A percentile compares a stretch with the other conserved stretches of the same genome.
phyloP scores from a whole-genome alignment of 2,888 invertebrate genomes.

The Nephrotoma flavescens region DNA sequence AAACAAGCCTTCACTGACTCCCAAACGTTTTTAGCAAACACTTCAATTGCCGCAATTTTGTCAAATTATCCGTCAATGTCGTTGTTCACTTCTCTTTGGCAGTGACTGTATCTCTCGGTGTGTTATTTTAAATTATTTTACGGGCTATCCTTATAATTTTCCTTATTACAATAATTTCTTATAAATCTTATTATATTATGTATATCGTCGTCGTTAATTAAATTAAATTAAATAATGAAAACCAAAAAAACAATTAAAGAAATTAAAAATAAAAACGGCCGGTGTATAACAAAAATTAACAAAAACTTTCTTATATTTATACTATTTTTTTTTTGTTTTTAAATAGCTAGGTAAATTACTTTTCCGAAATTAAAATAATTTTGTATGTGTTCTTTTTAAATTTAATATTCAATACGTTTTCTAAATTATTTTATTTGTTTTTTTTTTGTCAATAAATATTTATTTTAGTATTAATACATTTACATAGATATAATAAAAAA shows the following conservation, averaged over 20 bases:
- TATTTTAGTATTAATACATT: neutral
- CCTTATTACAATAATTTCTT: neutral
- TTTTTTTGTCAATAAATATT: neutral
- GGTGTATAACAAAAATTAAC: neutral
- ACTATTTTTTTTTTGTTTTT: neutral
- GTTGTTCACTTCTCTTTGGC: conserved; percentile 9
- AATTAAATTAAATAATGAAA: neutral
- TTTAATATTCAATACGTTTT: neutral
- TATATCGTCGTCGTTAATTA: neutral
- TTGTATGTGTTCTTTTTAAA: neutral
- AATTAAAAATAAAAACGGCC: neutral
- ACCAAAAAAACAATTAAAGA: neutral
- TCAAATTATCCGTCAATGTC: neutral
- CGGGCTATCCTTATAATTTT: neutral
- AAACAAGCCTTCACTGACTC: conserved; percentile 36
- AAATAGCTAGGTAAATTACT: neutral
- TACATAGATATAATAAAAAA: neutral
- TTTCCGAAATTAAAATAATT: neutral
- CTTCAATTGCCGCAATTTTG: conserved; percentile 30
- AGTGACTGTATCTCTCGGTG: neutral
- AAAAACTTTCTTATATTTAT: neutral
- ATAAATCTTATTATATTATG: neutral
- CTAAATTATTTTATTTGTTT: neutral
- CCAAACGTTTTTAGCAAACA: conserved; percentile 34
- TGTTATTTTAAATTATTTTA: neutral